Percentiles rank a stretch among this genome's conserved stretches.
These are phyloP conservation scores for Lithophane socia DNA, from an alignment of 2,888 invertebrate species.

Conservation along the genomic window DNA sequence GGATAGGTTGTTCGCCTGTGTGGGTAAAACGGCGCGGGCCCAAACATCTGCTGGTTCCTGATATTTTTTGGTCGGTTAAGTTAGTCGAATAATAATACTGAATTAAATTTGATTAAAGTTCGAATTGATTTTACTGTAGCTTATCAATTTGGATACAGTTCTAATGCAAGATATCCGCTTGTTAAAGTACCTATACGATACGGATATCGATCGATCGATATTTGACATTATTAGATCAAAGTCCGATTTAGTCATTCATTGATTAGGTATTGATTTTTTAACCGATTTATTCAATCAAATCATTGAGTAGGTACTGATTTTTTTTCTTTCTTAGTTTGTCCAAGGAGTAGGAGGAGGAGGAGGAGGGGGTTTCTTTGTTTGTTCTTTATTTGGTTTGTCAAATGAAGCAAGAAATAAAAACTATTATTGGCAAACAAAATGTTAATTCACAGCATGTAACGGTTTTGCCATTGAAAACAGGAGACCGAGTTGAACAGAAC, in stretches of 20 bases:
- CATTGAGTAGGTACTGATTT: not conserved
- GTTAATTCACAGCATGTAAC: slow-evolving; percentile 78
- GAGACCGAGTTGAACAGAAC: slow-evolving; percentile 72
- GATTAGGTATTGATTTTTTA: no score
- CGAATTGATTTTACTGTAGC: slow-evolving; percentile 54
- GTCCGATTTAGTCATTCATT: not conserved
- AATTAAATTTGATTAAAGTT: slow-evolving; percentile 70
- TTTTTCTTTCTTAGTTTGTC: not conserved
- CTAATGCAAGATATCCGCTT: slow-evolving; percentile 13
- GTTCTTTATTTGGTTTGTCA: no score
- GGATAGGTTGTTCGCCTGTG: slow-evolving; percentile 65
- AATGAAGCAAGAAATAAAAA: not conserved
- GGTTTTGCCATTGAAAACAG: slow-evolving; percentile 80
- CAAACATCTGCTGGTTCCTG: slow-evolving; percentile 86
- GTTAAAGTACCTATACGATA: not conserved
- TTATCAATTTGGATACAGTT: slow-evolving; percentile 45
- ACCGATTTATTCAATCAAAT: not conserved
- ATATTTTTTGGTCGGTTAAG: slow-evolving; percentile 84
- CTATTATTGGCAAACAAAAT: slow-evolving; percentile 61
- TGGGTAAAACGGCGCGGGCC: slow-evolving; percentile 79
- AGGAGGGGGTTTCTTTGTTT: no score
- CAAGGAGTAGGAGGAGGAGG: no score
- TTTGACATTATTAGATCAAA: not conserved
- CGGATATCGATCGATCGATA: slow-evolving; percentile 1
- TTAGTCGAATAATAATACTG: slow-evolving; percentile 79